phyloP scores from a whole-genome alignment of 2,888 invertebrate genomes.

The Enchytraeus crypticus region DNA sequence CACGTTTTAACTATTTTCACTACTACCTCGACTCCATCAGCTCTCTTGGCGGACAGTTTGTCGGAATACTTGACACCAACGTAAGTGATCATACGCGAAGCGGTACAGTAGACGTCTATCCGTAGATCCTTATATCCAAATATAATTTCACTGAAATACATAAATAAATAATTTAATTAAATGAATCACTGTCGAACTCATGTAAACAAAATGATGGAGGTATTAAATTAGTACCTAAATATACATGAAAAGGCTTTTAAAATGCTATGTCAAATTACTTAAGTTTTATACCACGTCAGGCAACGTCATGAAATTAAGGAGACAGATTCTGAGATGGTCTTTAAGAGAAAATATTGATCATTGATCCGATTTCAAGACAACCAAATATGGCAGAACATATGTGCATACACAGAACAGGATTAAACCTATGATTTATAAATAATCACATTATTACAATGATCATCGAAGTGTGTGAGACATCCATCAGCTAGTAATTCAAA shows the following conservation, averaged over 20 bases:
- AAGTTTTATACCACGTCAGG: too few species aligned
- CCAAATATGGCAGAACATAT: too few species aligned
- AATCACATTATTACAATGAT: too few species aligned
- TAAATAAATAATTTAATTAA: neutral
- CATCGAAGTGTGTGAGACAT: too few species aligned
- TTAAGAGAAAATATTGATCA: too few species aligned
- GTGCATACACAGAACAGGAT: too few species aligned
- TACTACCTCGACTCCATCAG: slow-evolving; percentile 51
- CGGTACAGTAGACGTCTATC: slow-evolving; percentile 70
- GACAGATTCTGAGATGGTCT: too few species aligned
- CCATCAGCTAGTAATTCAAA: too few species aligned
- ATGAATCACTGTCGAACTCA: neutral
- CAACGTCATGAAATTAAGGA: too few species aligned
- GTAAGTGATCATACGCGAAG: slow-evolving; percentile 71
- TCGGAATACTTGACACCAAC: slow-evolving; percentile 66
- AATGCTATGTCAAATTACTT: neutral
- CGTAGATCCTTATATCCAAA: slow-evolving; percentile 81
- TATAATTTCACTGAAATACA: slow-evolving; percentile 66
- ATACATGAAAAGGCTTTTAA: neutral
- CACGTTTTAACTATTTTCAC: too few species aligned
- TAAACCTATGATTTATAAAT: too few species aligned
- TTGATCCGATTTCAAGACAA: too few species aligned
- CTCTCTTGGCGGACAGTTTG: slow-evolving; percentile 54
- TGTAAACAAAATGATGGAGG: neutral
- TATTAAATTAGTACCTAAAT: neutral